Percentiles rank a stretch among this genome's conserved stretches.
These are phyloP conservation scores for Psittacara wagleri DNA, from an alignment of 2,113 vertebrate genomes.

Conservation along the genomic window DNA sequence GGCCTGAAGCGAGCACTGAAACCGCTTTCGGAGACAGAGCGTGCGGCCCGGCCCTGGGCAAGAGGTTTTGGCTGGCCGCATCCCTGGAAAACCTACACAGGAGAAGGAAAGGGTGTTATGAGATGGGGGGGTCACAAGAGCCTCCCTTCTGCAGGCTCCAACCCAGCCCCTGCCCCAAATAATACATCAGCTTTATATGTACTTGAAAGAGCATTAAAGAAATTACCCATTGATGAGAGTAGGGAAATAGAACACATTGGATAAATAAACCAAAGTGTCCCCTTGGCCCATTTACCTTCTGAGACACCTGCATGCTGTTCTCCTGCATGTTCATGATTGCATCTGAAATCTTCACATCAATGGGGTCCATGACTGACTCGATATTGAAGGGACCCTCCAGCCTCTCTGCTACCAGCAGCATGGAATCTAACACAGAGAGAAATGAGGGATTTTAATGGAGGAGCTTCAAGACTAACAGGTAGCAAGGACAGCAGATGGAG, in stretches of 20 bases:
- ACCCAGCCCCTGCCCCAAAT: neutral
- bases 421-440: conserved; percentile 80
- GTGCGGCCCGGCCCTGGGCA: conserved; percentile 73
- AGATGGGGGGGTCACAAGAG: neutral
- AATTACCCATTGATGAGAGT: neutral
- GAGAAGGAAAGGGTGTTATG: neutral
- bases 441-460: rapidly evolving
- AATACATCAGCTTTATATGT: neutral
- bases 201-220: neutral
- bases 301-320: conserved; percentile 95
- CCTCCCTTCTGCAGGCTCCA: neutral
- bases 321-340: conserved; percentile 99
- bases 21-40: conserved; percentile 81
- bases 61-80: conserved; percentile 88
- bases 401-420: conserved; percentile 90
- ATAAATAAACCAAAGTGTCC: neutral
- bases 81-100: conserved; percentile 91
- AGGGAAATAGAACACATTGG: neutral
- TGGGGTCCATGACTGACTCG: conserved; percentile 94
- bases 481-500: neutral
- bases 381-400: conserved; percentile 98
- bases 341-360: conserved; percentile 96
- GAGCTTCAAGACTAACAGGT: neutral
- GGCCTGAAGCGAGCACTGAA: conserved; percentile 92
- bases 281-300: conserved; percentile 82